These are phyloP conservation scores for Hemiscyllium ocellatum DNA, from an alignment of 2,113 vertebrate species.

Conservation along the genomic window DNA sequence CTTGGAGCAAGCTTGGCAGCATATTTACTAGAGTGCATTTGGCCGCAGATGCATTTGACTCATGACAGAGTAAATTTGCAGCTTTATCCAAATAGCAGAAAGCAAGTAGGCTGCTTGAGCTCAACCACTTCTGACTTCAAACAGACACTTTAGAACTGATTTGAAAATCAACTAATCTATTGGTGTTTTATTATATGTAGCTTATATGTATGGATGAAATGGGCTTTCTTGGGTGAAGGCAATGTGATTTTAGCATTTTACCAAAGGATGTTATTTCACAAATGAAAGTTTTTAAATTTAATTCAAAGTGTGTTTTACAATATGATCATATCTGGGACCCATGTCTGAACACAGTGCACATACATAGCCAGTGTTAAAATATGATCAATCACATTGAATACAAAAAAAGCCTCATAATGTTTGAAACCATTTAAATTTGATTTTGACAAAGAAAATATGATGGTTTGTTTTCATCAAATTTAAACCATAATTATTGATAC, in stretches of 20 bases:
- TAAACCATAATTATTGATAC: not conserved
- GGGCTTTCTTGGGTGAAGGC: not conserved
- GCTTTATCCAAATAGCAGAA: not conserved
- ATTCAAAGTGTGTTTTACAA: not conserved
- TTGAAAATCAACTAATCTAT: not conserved
- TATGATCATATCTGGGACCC: too few relatives aligned
- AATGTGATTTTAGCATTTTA: not conserved
- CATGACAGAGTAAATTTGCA: not conserved
- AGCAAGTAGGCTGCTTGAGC: not conserved
- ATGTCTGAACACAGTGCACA: not conserved
- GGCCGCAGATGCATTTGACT: not conserved
- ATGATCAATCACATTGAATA: not conserved
- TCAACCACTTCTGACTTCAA: not conserved
- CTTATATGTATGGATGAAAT: not conserved
- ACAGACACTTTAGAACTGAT: not conserved
- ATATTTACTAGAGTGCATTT: not conserved
- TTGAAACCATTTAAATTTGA: not conserved
- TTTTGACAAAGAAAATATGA: not conserved
- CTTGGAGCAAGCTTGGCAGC: not conserved
- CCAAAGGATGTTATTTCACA: not conserved
- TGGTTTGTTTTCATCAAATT: not conserved
- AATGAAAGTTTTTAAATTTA: not conserved
- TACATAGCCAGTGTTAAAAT: not conserved
- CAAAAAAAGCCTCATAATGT: not conserved
- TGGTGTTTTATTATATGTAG: not conserved